Evolutionary conservation across 2,113 vertebrate species (phyloP), one percentile per base, ranked within the genome.

Genomic region (Trinectes maculatus): DNA sequence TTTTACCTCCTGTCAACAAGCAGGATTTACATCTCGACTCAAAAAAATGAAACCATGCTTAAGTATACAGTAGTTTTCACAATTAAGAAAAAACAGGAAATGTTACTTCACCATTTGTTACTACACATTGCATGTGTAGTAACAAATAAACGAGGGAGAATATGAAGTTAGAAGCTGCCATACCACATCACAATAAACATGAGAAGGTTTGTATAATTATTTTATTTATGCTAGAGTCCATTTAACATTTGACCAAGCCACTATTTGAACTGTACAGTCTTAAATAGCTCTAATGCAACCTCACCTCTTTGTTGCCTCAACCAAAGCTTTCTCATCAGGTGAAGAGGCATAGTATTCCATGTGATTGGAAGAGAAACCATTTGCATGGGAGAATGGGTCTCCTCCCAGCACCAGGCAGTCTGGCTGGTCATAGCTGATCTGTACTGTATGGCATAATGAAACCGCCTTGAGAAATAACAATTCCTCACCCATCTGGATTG

Each of bases 331-430:
- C 89, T 99, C 98, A 71, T 99, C 98, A 1, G 98, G 98, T 0
- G 97, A 99, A 3, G 98, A 96, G 48, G 98, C 97, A 2, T 98
- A 99, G 82, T 99, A 99, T 36, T 99, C 97, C 90, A 97, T 81
- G 0, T 93, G 88, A 39, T 84, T 79, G 0, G 91, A 64, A 0
- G 92, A 78, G 44, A 94, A 88, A 26, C 95, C 94, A 15, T 91
- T 95, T 40, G 90, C 79, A 0, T 94, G 94, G 74, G 93, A 93
- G 62, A 95, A 94, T 0, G 92, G 91, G 73, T 95, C 95, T 52
- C 69, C 83, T 37, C 64, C 85, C 0, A 40, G 74, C 2, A 82
- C 85, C 3, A 74, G 71, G 43, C 92, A 84, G 61, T 98, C 96
- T 6, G 92, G 83, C 54, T 95, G 94, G 70, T 96, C 95, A 36